Evolutionary conservation across 2,113 vertebrate genomes (phyloP).

Genomic region (Coreoperca whiteheadi): DNA sequence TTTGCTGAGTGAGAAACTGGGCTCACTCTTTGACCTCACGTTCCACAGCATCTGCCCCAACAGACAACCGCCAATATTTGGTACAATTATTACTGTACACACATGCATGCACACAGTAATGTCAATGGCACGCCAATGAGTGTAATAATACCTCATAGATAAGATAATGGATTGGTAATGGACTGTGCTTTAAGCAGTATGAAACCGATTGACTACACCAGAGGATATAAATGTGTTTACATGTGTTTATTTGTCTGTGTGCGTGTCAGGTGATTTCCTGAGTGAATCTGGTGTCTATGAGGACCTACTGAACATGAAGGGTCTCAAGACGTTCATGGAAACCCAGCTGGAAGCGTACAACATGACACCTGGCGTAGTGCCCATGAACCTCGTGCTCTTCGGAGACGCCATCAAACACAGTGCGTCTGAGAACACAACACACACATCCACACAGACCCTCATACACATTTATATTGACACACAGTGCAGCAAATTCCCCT

Average conservation of each 20-base stretch:
- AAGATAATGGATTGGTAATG: background rate
- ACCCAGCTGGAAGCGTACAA: constrained; percentile 88
- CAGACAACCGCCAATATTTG: constrained; percentile 88
- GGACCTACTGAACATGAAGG: constrained; percentile 86
- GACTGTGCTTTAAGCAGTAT: background rate
- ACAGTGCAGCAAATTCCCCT: too few species aligned
- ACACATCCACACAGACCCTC: background rate
- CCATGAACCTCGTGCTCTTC: constrained; percentile 90
- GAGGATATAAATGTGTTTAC: background rate
- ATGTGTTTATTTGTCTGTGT: background rate
- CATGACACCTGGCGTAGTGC: constrained; percentile 83
- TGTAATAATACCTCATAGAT: constrained; percentile 9
- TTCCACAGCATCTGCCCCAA: constrained; percentile 90
- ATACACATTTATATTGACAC: background rate
- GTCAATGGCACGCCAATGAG: background rate
- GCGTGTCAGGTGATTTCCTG: constrained; percentile 89
- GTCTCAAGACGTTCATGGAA: constrained; percentile 88
- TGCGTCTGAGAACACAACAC: constrained; percentile 62
- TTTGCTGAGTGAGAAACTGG: constrained; percentile 87
- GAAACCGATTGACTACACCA: background rate
- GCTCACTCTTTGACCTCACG: constrained; percentile 86
- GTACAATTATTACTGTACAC: constrained; percentile 68
- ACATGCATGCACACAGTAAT: background rate
- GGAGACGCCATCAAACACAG: constrained; percentile 90
- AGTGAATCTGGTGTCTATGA: constrained; percentile 86